These are phyloP conservation scores for Phaedon cochleariae DNA, from an alignment of 2,888 invertebrate genomes.

Conservation along the genomic window DNA sequence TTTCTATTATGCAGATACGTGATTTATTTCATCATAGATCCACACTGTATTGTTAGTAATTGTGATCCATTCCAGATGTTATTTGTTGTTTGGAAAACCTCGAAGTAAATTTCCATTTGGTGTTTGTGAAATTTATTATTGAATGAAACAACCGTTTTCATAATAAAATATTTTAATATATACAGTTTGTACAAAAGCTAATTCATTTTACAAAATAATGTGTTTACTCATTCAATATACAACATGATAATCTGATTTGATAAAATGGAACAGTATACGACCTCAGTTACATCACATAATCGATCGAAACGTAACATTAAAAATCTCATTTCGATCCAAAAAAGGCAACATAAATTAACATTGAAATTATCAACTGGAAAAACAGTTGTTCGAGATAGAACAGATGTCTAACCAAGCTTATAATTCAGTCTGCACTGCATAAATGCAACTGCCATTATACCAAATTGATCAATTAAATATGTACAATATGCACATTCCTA, in stretches of 20 bases:
- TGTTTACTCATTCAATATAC: slow-evolving; percentile 48
- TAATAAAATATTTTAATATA: slow-evolving; percentile 57
- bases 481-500: slow-evolving; percentile 58
- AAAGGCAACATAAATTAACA: not conserved
- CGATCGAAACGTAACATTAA: not conserved
- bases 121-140: not conserved
- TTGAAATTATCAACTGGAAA: not conserved
- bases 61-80: slow-evolving; percentile 12
- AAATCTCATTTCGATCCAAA: not conserved
- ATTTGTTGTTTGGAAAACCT: not conserved
- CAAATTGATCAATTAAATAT: slow-evolving; percentile 37
- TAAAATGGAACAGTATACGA: not conserved
- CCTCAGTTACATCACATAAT: not conserved
- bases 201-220: slow-evolving; percentile 51
- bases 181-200: slow-evolving; percentile 60
- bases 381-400: not conserved
- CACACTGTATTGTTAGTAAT: too few species aligned
- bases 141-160: slow-evolving; percentile 36
- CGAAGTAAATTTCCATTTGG: too few species aligned
- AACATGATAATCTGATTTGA: slow-evolving; percentile 20
- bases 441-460: not conserved
- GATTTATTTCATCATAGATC: too few species aligned
- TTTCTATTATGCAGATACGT: too few species aligned
- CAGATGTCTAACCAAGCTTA: not conserved
- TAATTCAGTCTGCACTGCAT: not conserved